Base-by-base conservation (phyloP, 1,140 invertebrate genomes). In the Pseudachorutes palmiensis region DNA sequence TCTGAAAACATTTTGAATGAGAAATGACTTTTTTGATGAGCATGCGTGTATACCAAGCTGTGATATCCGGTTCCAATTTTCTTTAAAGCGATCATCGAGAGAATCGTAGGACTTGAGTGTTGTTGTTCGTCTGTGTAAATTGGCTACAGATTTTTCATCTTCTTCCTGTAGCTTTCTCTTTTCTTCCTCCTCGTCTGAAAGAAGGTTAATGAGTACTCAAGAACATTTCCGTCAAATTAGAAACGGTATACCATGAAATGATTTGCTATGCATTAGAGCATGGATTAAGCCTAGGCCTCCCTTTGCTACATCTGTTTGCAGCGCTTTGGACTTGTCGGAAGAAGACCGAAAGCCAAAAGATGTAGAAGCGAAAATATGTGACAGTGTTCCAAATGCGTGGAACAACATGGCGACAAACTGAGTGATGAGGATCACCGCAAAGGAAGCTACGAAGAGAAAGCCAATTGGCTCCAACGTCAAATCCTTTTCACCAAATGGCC, bases 401-500 rank as follows among this genome's bases (percentile, higher is more conserved):
- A 90, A 81, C 29, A 92, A 79, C 91, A 94, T 94, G 22, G 87
- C 87, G 1, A 89, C 72, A 73, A 92, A 92, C 78, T 94, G 89
- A 49, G 92, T 84, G 0, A 86, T 73, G 24, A 94, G 76, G 36
- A 89, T 83, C 5, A 85, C 72, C 9, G 85, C 86, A 74, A 90
- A 91, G 70, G 89, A 87, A 22, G 87, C 77, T 30, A 91, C 82
- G 75, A 91, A 88, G 16, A 88, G 82, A 0, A 91, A 79, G 66
- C 87, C 87, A 65, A 91, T 87, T 0, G 89, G 88, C 75, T 93
- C 91, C 48, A 91, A 76, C 72, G 83, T 78, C 61, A 69, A 48
- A 9, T 66, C 32, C 61, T 83, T 83, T 2, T 81, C 82, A 71
- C 85, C 85, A 57, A 87, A 82, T 5, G 86, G 88, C 88, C 87